Evolutionary conservation across 1,140 invertebrate genomes (phyloP).

Genomic region (Potamilus streckersoni): DNA sequence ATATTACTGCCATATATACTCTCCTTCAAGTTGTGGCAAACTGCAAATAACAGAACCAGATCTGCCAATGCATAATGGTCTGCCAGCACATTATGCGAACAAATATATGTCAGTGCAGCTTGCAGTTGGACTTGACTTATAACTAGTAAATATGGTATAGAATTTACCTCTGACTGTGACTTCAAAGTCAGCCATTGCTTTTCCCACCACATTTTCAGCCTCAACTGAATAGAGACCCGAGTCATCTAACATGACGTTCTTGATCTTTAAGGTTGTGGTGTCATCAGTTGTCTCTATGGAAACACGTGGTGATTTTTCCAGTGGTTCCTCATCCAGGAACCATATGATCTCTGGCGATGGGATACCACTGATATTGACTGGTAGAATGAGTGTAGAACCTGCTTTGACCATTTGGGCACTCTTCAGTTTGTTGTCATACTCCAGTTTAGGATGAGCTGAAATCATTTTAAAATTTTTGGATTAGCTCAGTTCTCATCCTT

Average conservation of each 20-base stretch:
- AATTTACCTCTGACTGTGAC: constrained; percentile 72
- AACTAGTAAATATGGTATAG: too few relatives aligned
- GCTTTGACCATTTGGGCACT: constrained; percentile 60
- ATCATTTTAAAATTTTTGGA: neutral
- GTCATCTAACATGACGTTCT: constrained; percentile 56
- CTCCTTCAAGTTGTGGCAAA: too few relatives aligned
- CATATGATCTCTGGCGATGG: constrained; percentile 92
- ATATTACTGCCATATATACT: too few relatives aligned
- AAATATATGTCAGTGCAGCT: too few relatives aligned
- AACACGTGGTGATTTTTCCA: constrained; percentile 53
- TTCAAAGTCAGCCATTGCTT: constrained; percentile 61
- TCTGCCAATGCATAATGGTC: too few relatives aligned
- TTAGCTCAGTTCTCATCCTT: too few relatives aligned
- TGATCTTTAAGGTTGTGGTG: constrained; percentile 58
- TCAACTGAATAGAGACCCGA: constrained; percentile 61
- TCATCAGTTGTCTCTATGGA: constrained; percentile 57
- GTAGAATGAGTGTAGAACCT: constrained; percentile 55
- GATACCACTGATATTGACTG: constrained; percentile 81
- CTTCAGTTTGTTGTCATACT: constrained; percentile 63
- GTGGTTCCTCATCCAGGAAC: constrained; percentile 80
- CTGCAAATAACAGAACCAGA: too few relatives aligned
- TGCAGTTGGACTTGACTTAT: too few relatives aligned
- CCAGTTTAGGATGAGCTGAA: constrained; percentile 61
- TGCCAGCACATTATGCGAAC: too few relatives aligned
- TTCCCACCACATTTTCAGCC: constrained; percentile 65